phyloP scores from a whole-genome alignment of 2,888 invertebrate species.

The Aporophyla lueneburgensis region DNA sequence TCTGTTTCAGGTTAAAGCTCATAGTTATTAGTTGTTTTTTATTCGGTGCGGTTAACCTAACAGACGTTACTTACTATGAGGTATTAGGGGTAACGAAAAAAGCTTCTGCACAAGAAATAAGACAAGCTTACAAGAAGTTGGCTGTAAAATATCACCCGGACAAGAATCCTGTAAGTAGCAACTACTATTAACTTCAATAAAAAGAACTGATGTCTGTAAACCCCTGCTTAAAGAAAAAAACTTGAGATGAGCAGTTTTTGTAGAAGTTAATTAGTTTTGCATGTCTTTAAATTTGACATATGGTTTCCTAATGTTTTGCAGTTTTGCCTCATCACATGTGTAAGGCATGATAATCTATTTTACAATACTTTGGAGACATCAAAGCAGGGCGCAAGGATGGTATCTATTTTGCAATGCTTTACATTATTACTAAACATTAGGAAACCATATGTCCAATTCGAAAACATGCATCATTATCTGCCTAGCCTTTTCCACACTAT shows the following conservation, averaged over 20 bases:
- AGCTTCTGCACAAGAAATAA: conserved; percentile 93
- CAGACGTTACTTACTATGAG: conserved; percentile 90
- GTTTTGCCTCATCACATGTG: background rate
- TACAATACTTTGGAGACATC: background rate
- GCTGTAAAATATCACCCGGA: conserved; percentile 95
- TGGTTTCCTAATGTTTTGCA: background rate
- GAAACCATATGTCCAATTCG: too few species aligned
- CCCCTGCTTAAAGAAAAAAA: background rate
- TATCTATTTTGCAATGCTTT: too few species aligned
- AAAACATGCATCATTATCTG: too few species aligned
- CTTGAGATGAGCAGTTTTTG: background rate
- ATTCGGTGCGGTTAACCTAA: conserved; percentile 76
- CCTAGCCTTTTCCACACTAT: too few species aligned
- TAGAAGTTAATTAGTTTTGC: conserved; percentile 1
- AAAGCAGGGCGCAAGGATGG: too few species aligned
- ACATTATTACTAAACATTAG: too few species aligned
- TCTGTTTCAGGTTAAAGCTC: conserved; percentile 77
- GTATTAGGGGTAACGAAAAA: conserved; percentile 92
- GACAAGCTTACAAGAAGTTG: conserved; percentile 94
- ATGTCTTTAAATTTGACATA: background rate
- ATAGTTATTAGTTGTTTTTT: conserved; percentile 71
- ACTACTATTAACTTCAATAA: background rate
- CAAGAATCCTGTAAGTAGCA: conserved; percentile 91
- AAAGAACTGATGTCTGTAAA: background rate
- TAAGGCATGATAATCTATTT: background rate